Percentiles rank a stretch among this genome's conserved stretches.
Conservation (phyloP, 2,797 vertebrate genomes). For the Galago senegalensis region DNA sequence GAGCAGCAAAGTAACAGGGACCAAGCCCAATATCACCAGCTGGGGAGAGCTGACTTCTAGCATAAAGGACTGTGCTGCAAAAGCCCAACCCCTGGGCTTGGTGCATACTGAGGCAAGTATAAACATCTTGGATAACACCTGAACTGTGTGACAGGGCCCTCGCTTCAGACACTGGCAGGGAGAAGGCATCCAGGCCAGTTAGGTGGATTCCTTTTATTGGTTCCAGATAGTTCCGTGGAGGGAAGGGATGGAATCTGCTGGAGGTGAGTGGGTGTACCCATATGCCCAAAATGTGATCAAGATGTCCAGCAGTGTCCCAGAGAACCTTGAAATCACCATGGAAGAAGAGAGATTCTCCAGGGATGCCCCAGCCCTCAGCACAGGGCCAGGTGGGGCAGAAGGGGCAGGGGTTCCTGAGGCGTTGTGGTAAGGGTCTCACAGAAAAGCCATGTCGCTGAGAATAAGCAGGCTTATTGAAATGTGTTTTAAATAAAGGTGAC, state of each 20-base stretch:
- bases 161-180: background rate
- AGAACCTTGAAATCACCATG: rapidly evolving
- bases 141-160: background rate
- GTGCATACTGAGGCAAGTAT: rapidly evolving
- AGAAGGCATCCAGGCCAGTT: rapidly evolving
- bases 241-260: background rate
- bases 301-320: background rate
- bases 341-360: no score
- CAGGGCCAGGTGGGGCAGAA: no score
- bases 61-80: background rate
- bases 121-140: background rate
- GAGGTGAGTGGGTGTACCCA: background rate
- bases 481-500: no score
- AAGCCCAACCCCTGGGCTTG: background rate
- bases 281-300: background rate
- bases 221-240: background rate
- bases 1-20: background rate
- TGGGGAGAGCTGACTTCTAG: background rate
- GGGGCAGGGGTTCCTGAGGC: no score
- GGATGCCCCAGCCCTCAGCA: background rate
- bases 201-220: background rate
- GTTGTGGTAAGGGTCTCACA: no score
- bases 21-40: no score
- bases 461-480: no score
- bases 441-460: no score